These are phyloP conservation scores for Dermatophagoides farinae DNA, from an alignment of 1,140 invertebrate genomes.

Conservation along the genomic window DNA sequence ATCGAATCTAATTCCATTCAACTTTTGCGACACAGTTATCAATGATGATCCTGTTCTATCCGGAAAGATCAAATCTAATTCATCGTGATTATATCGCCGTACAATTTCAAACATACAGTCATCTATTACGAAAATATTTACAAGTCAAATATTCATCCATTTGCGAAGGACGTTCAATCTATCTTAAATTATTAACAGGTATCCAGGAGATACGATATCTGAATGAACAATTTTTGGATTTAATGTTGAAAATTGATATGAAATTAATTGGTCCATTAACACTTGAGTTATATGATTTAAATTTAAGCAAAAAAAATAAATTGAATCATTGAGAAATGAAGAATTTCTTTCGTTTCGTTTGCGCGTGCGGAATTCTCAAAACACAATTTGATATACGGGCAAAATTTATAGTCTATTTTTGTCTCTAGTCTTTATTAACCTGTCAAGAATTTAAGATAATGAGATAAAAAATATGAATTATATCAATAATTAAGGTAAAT, in stretches of 20 bases:
- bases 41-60: constrained; percentile 68
- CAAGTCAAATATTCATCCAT: constrained; percentile 48
- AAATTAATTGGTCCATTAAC: constrained; percentile 5
- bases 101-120: constrained; percentile 77
- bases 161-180: constrained; percentile 61
- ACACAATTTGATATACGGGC: too few relatives aligned
- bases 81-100: constrained; percentile 63
- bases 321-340: background rate
- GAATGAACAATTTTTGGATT: background rate
- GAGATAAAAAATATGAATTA: too few relatives aligned
- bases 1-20: constrained; percentile 32
- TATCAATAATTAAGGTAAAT: too few relatives aligned
- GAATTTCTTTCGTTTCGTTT: too few relatives aligned
- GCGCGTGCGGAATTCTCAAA: too few relatives aligned
- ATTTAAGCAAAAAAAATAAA: background rate
- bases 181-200: constrained; percentile 65
- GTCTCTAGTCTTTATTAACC: too few relatives aligned
- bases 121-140: constrained; percentile 59
- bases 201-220: constrained; percentile 31
- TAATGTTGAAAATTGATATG: background rate
- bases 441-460: too few relatives aligned
- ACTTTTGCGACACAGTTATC: constrained; percentile 43
- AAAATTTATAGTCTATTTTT: too few relatives aligned
- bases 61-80: constrained; percentile 51
- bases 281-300: background rate